These are phyloP conservation scores for Syngnathus scovelli DNA, from an alignment of 2,113 vertebrate species.

Conservation along the genomic window DNA sequence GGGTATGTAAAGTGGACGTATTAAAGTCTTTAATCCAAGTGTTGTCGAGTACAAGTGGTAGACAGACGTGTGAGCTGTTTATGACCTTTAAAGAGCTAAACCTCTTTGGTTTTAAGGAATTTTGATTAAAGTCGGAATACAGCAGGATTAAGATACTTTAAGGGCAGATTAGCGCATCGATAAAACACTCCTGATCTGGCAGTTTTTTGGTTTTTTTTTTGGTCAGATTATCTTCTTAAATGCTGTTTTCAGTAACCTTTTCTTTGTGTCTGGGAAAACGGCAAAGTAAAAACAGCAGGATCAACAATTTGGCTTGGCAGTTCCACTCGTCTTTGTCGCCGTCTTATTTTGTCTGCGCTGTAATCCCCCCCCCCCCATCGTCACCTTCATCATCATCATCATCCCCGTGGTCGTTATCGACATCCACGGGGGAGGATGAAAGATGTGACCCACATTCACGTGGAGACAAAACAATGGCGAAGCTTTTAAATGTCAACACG, in stretches of 20 bases:
- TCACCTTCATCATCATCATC: not conserved
- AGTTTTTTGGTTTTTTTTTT: constrained; percentile 9
- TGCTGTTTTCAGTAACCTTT: constrained; percentile 26
- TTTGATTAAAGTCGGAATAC: constrained; percentile 37
- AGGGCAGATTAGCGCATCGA: constrained; percentile 36
- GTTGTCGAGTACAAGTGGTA: not conserved
- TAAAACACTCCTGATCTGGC: constrained; percentile 11
- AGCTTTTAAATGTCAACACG: not conserved
- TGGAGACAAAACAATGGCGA: constrained; percentile 55
- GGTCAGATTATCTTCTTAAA: constrained; percentile 40
- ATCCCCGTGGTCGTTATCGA: not conserved
- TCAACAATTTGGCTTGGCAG: constrained; percentile 15
- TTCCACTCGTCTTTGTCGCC: constrained; percentile 7
- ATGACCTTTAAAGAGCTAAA: constrained; percentile 23
- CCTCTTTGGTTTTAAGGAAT: constrained; percentile 33
- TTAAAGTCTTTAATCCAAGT: not conserved
- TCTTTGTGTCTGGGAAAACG: constrained; percentile 35
- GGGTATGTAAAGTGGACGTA: too few species aligned
- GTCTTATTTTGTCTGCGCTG: constrained; percentile 59
- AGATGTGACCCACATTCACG: constrained; percentile 61
- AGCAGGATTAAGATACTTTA: constrained; percentile 27
- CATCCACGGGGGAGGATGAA: constrained; percentile 41
- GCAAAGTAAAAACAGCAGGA: constrained; percentile 19
- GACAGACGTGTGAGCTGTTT: constrained; percentile 14
- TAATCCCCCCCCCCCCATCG: constrained; percentile 52